Conservation (phyloP, 2,113 vertebrate species). For the Salvelinus namaycush region DNA sequence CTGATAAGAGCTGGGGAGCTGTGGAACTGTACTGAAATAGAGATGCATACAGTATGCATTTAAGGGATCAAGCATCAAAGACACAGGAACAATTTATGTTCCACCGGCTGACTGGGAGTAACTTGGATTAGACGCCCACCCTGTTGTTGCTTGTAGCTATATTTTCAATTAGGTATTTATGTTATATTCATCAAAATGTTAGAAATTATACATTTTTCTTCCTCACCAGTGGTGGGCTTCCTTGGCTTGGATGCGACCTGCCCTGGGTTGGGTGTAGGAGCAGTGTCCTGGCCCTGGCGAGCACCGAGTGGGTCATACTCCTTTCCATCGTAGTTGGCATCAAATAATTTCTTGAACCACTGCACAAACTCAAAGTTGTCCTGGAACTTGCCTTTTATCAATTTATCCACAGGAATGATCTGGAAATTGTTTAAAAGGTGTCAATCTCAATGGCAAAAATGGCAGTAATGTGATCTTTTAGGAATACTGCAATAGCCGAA, state of each 20-base stretch:
- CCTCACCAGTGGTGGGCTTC: constrained; percentile 65
- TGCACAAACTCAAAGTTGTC: constrained; percentile 60
- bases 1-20: not conserved
- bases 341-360: constrained; percentile 59
- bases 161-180: not conserved
- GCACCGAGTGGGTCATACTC: constrained; percentile 45
- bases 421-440: constrained; percentile 2
- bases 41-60: not conserved
- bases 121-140: no score
- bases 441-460: not conserved
- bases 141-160: no score
- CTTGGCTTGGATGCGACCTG: constrained; percentile 79
- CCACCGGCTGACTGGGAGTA: no score
- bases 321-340: constrained; percentile 50
- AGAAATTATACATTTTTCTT: not conserved
- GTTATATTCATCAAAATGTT: not conserved
- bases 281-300: constrained; percentile 46
- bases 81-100: no score
- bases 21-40: constrained; percentile 21
- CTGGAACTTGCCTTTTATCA: constrained; percentile 54
- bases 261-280: constrained; percentile 68
- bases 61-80: no score
- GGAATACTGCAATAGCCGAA: no score
- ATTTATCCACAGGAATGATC: constrained; percentile 47
- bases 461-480: no score